These are phyloP conservation scores for Apistogramma diplotaenia DNA, from an alignment of 2,113 vertebrate species.

Conservation along the genomic window DNA sequence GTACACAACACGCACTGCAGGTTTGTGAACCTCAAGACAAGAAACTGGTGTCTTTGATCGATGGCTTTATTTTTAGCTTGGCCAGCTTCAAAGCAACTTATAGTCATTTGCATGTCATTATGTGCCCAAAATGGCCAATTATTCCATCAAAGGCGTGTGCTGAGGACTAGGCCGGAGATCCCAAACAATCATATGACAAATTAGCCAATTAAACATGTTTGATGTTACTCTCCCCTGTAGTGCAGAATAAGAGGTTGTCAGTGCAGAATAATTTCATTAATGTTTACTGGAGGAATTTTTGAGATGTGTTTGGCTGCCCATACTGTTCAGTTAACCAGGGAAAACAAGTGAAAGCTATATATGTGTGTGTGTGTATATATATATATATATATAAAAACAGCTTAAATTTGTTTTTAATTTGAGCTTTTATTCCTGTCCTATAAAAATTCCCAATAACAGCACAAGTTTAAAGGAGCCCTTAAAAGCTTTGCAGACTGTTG, in stretches of 20 bases:
- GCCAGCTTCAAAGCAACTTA: constrained; percentile 46
- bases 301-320: neutral
- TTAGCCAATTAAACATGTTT: constrained; percentile 66
- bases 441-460: neutral
- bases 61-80: constrained; percentile 52
- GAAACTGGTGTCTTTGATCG: constrained; percentile 46
- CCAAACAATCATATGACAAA: constrained; percentile 67
- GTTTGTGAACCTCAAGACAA: constrained; percentile 37
- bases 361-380: too few species aligned
- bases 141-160: constrained; percentile 57
- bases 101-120: constrained; percentile 64
- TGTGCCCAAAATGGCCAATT: constrained; percentile 59
- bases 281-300: neutral
- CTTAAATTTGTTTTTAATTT: neutral
- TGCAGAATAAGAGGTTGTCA: constrained; percentile 13
- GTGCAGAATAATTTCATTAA: constrained; percentile 12
- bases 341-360: neutral
- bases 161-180: constrained; percentile 32
- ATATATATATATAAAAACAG: neutral
- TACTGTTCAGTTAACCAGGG: neutral
- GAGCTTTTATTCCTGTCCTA: neutral
- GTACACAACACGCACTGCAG: neutral
- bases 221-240: constrained; percentile 34
- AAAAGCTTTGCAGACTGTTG: neutral
- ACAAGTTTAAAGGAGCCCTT: neutral